These are phyloP conservation scores for Galago senegalensis DNA, from an alignment of 2,797 vertebrate genomes.

Conservation along the genomic window DNA sequence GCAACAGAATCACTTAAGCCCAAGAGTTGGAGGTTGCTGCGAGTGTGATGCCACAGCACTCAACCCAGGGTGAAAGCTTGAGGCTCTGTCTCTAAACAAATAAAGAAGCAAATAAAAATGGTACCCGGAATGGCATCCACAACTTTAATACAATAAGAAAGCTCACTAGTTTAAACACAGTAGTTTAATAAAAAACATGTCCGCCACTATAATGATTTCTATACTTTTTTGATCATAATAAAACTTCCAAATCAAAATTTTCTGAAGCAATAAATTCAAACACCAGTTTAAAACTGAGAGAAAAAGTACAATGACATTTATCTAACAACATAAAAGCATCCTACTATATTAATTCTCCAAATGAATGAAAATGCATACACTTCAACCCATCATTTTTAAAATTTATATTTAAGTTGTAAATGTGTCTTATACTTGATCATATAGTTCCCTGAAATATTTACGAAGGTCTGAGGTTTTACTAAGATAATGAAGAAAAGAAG, in stretches of 20 bases:
- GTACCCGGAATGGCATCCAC: background rate
- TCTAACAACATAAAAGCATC: background rate
- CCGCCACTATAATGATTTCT: background rate
- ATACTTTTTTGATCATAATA: background rate
- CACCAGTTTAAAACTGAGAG: conserved; percentile 13
- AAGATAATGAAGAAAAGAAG: background rate
- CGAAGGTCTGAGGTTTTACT: background rate
- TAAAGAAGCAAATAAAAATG: too few species aligned
- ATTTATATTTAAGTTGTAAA: conserved; percentile 28
- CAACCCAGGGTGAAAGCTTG: too few species aligned
- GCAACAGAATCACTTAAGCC: too few species aligned
- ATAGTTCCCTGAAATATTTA: background rate
- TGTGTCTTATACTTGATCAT: background rate
- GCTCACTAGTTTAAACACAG: conserved; percentile 7
- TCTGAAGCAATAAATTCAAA: conserved; percentile 16
- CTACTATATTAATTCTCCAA: conserved; percentile 9
- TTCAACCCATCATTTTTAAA: background rate
- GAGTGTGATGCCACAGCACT: too few species aligned
- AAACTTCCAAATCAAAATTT: conserved; percentile 44
- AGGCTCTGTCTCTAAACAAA: too few species aligned
- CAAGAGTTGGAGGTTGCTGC: too few species aligned
- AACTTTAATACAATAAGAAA: conserved; percentile 22
- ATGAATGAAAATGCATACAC: background rate
- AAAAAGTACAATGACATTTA: background rate
- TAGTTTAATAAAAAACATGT: conserved; percentile 25